Percentiles rank a stretch among this genome's conserved stretches.
Conservation (phyloP, 2,113 vertebrate genomes). For the Epinephelus fuscoguttatus region DNA sequence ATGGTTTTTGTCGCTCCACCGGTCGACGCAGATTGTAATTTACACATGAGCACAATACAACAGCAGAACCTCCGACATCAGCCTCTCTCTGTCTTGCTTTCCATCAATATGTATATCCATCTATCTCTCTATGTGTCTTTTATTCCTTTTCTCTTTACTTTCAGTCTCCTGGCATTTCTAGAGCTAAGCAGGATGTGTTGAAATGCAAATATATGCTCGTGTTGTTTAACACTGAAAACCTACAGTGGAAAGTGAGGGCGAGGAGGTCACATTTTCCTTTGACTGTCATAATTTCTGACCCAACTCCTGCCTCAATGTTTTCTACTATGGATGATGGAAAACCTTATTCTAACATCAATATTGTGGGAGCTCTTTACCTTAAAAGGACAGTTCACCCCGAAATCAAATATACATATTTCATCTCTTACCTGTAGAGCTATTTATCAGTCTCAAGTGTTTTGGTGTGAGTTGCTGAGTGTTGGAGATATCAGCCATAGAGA, state of each 20-base stretch:
- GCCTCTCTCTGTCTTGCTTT: not conserved
- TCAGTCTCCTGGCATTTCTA: constrained; percentile 1
- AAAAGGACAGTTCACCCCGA: too few relatives aligned
- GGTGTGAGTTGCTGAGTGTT: too few relatives aligned
- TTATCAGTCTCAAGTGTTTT: too few relatives aligned
- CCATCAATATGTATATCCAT: constrained; percentile 22
- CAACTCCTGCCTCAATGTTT: not conserved
- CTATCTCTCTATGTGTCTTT: not conserved
- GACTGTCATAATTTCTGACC: not conserved
- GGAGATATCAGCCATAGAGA: too few relatives aligned
- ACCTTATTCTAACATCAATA: not conserved
- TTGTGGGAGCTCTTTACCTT: not conserved
- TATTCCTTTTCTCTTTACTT: constrained; percentile 14
- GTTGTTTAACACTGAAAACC: not conserved
- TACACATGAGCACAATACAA: constrained; percentile 39
- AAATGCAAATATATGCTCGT: not conserved
- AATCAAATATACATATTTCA: too few relatives aligned
- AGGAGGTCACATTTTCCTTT: constrained; percentile 11
- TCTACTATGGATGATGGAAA: not conserved
- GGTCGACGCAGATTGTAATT: constrained; percentile 46
- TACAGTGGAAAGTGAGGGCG: not conserved
- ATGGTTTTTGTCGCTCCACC: constrained; percentile 35
- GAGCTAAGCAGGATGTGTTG: not conserved
- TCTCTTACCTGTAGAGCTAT: too few relatives aligned
- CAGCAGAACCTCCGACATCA: constrained; percentile 4